Base-by-base conservation (phyloP, 2,888 invertebrate species). In the Cyrtodaria siliqua region DNA sequence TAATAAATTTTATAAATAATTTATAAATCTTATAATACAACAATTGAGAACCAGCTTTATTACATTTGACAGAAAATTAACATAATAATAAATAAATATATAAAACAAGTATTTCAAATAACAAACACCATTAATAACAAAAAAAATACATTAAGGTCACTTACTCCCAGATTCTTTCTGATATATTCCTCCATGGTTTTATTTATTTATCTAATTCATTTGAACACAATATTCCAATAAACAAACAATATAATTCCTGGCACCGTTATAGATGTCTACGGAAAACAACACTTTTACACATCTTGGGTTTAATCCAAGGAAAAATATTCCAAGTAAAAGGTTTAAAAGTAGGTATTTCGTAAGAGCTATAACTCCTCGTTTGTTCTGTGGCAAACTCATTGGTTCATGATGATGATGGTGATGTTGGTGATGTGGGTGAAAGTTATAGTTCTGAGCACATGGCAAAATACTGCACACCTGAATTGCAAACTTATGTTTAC, bases 161-260 rank as follows among this genome's bases (percentile, higher is more conserved):
- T 72, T 72, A 79, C 79, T 72, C 79, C 79, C 14, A 79, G 56
- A 66, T 79, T 79, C 64, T 75, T 79, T 29, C 79, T 44, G 40
- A 79, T 79, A 72, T 79, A 79, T 72, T 79, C 79, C 69, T 79
- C 79, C 79, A 79, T 79, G 38, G 9, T 71, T 14, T 57, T 2
- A 40, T 24, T 49, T 42, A 60, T 60, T 44, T 26, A 60, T 60
- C 24, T 33, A 33, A 33, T 26, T 26, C 52, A 52, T 47, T 27
- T 52, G 27, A 52, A 26, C 12, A 47, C 23, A 52, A 50, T 50
- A 18, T 14, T 47, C 20, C 16, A 4, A 52, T 52, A 26, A 47
- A 12, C 40, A 40, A 49, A 49, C 49, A 2, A 49, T 24, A 49
- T 26, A 26, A 52, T 26, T 52, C 12, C 33, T 33, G 33, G 33